Conservation (phyloP, 2,888 invertebrate genomes). For the Lampropteryx suffumata region DNA sequence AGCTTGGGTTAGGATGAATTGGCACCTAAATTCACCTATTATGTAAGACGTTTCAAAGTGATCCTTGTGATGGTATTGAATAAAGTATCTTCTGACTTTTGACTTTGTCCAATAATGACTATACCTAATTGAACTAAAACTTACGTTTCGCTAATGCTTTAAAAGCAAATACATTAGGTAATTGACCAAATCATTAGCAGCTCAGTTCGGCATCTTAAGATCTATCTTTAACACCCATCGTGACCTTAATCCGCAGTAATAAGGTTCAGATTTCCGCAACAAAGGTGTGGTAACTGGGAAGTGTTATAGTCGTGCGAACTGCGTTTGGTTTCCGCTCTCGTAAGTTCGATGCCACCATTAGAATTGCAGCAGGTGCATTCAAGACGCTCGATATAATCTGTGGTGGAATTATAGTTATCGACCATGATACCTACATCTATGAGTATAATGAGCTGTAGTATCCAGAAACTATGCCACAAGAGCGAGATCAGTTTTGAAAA, state of each 20-base stretch:
- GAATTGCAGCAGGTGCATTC: constrained; percentile 47
- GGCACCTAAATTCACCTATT: too few relatives aligned
- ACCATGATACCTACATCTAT: background rate
- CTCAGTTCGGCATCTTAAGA: constrained; percentile 51
- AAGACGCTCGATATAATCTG: constrained; percentile 45
- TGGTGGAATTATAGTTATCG: constrained; percentile 30
- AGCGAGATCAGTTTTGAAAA: too few relatives aligned
- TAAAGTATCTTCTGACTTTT: too few relatives aligned
- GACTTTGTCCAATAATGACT: background rate
- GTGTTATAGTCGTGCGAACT: constrained; percentile 53
- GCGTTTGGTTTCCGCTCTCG: constrained; percentile 62
- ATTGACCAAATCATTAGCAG: constrained; percentile 71
- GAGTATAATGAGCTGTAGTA: too few relatives aligned
- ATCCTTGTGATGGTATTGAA: too few relatives aligned
- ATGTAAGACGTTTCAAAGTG: too few relatives aligned
- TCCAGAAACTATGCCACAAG: too few relatives aligned
- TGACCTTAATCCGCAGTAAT: constrained; percentile 4
- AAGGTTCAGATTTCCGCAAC: constrained; percentile 9
- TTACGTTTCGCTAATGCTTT: constrained; percentile 22
- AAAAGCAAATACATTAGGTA: constrained; percentile 41
- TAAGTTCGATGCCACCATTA: constrained; percentile 63
- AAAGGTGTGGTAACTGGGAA: constrained; percentile 29
- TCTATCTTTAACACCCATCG: constrained; percentile 28
- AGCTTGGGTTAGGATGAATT: too few relatives aligned
- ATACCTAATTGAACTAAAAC: background rate